Base-by-base conservation (phyloP, 1,140 invertebrate species). In the Ruditapes philippinarum region DNA sequence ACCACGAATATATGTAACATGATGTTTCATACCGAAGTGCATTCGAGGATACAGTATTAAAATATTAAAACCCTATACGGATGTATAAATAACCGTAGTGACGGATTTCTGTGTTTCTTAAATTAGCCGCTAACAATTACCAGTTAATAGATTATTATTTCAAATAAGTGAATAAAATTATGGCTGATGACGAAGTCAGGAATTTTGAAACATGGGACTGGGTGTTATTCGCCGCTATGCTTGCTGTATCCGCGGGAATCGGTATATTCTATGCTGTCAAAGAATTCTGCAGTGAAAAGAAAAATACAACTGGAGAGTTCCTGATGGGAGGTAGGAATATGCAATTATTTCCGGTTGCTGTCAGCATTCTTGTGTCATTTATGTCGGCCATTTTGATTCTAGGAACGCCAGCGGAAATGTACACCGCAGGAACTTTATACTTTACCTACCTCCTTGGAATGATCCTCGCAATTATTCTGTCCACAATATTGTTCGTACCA, bases 241-340 rank as follows among this genome's bases (percentile, higher is more conserved):
- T 95, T 76, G 49, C 49, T 5, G 60, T 95, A 12, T 95, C 94
- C 0, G 97, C 97, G 80, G 91, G 38, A 0, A 98, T 98, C 78
- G 98, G 98, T 0, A 96, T 98, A 0, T 98, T 98, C 94, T 98
- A 98, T 93, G 96, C 97, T 81, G 97, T 98, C 91, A 98, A 97
- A 31, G 98, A 65, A 9, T 31, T 4, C 11, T 42, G 28, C 31
- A 5, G 97, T 28, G 97, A 97, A 0, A 97, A 97, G 94, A 98
- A 99, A 94, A 98, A 97, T 95, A 99, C 94, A 94, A 97, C 97
- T 42, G 97, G 97, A 89, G 98, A 98, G 91, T 98, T 98, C 93
- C 95, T 98, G 9, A 95, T 98, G 36, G 98, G 97, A 0, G 97
- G 98, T 92, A 96, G 97, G 88, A 97, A 97, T 49, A 98, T 98